Evolutionary conservation across 2,888 invertebrate species (phyloP).

Genomic region (Bruchidius siliquastri): DNA sequence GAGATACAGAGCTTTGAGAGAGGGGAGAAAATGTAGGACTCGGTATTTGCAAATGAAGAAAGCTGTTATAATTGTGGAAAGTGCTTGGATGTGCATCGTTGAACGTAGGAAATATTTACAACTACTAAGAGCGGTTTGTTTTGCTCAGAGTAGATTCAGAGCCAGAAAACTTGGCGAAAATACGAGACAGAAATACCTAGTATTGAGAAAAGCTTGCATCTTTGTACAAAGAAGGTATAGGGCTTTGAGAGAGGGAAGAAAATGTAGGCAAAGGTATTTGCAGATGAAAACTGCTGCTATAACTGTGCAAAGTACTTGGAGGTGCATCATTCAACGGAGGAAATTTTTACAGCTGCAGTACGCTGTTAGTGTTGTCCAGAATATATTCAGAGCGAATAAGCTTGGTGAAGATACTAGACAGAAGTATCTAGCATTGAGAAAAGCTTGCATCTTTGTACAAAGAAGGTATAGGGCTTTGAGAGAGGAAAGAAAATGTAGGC

Average conservation of each 20-base stretch:
- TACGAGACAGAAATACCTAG: conserved; percentile 22
- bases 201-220: conserved; percentile 21
- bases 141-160: conserved; percentile 33
- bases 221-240: conserved; percentile 29
- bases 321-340: too few species aligned
- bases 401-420: conserved; percentile 27
- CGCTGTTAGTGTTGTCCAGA: too few species aligned
- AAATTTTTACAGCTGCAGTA: background rate
- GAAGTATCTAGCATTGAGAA: conserved; percentile 16
- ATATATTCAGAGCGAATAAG: conserved; percentile 35
- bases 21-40: conserved; percentile 5
- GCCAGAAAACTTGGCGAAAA: conserved; percentile 28
- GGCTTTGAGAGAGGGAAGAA: conserved; percentile 18
- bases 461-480: conserved; percentile 32
- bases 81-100: conserved; percentile 6
- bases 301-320: conserved; percentile 17
- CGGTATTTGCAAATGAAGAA: conserved; percentile 12
- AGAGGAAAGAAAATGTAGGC: background rate
- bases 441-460: conserved; percentile 19
- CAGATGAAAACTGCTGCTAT: conserved; percentile 14
- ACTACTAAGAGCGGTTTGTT: background rate
- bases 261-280: conserved; percentile 7
- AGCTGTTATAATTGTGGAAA: conserved; percentile 18
- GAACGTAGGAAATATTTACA: too few species aligned
- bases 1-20: conserved; percentile 32